Evolutionary conservation across 2,113 vertebrate species (phyloP), one percentile per base, ranked within the genome.

Genomic region (Taxidea taxus): DNA sequence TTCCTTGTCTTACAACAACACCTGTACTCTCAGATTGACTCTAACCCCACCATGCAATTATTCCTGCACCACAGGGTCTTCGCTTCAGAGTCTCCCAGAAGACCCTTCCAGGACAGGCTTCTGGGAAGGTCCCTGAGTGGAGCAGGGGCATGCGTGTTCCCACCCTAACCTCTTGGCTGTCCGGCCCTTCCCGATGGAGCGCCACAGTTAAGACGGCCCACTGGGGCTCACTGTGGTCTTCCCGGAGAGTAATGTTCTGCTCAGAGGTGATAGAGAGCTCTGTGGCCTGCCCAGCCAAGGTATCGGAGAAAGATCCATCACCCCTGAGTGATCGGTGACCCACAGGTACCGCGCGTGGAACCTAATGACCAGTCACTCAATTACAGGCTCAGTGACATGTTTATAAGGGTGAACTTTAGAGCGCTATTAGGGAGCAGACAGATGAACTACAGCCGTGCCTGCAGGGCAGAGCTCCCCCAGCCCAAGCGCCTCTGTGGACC

Each of bases 371-470:
- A 98, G 99, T 99, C 99, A 99, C 99, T 99, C 99, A 99, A 99
- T 99, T 99, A 99, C 98, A 87, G 98, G 97, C 99, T 97, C 95
- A 83, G 99, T 99, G 99, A 99, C 99, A 99, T 99, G 99, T 99
- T 99, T 99, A 99, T 99, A 99, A 99, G 99, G 99, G 99, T 99
- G 99, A 99, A 99, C 99, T 99, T 99, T 99, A 99, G 98, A 98
- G 99, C 96, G 98, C 99, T 99, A 99, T 99, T 99, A 99, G 99
- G 98, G 98, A 99, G 98, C 97, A 97, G 98, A 99, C 99, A 98
- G 99, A 99, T 99, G 99, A 99, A 99, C 99, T 98, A 98, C 98
- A 98, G 98, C 89, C 0, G 97, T 98, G 99, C 99, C 99, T 98
- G 97, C 89, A 96, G 98, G 98, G 99, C 99, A 99, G 99, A 97